phyloP scores from a whole-genome alignment of 2,113 vertebrate genomes.

The Leptosomus discolor region DNA sequence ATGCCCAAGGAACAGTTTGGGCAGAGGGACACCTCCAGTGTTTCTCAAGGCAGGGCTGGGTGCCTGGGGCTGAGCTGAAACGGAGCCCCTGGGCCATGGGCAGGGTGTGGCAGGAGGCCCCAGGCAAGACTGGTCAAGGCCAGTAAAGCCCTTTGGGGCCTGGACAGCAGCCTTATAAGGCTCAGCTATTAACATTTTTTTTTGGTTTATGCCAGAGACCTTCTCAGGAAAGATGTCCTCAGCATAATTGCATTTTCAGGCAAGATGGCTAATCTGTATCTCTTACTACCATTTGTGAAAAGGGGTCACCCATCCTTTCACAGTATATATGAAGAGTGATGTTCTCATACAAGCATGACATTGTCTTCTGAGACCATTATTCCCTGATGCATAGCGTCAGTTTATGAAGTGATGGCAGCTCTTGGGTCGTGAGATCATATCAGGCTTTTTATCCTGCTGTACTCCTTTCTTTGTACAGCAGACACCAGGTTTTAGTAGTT shows the following conservation, averaged over 20 bases:
- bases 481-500: background rate
- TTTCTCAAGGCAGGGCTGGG: background rate
- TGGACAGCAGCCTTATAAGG: rapidly evolving
- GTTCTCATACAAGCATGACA: background rate
- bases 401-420: slow-evolving; percentile 25
- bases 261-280: background rate
- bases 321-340: background rate
- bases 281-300: background rate
- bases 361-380: background rate
- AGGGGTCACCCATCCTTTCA: background rate
- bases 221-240: background rate
- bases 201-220: background rate
- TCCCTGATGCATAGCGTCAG: background rate
- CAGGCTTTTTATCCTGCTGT: background rate
- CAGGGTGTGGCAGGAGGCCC: background rate
- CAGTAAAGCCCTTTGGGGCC: background rate
- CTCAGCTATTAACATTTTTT: background rate
- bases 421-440: background rate
- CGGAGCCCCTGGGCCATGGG: too few species aligned
- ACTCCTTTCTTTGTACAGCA: background rate
- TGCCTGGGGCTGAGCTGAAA: background rate
- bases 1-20: background rate
- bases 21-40: background rate
- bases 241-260: background rate
- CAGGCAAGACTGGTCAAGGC: background rate